These are phyloP conservation scores for Manacus vitellinus DNA, from an alignment of 2,113 vertebrate genomes.

Conservation along the genomic window DNA sequence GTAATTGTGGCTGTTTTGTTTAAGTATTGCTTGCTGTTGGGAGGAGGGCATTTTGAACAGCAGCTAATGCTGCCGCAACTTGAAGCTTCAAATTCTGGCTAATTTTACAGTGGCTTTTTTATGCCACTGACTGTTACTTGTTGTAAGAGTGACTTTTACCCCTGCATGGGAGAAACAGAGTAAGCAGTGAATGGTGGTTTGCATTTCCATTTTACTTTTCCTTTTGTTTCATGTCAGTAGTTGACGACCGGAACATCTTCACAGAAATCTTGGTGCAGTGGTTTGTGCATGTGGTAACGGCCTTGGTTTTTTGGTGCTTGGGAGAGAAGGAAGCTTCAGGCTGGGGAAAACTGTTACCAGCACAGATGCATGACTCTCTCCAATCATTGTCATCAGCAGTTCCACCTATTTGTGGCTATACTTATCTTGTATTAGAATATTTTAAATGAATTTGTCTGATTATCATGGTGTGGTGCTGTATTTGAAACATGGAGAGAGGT, in stretches of 20 bases:
- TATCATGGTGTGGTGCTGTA: rapidly evolving
- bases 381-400: background rate
- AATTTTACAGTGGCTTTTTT: background rate
- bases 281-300: background rate
- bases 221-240: background rate
- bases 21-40: background rate
- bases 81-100: background rate
- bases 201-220: background rate
- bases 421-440: background rate
- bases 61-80: background rate
- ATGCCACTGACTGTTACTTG: background rate
- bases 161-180: background rate
- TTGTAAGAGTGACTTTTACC: background rate
- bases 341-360: background rate
- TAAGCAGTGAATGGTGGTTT: background rate
- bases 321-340: background rate
- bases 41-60: background rate
- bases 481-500: background rate
- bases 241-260: rapidly evolving
- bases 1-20: background rate
- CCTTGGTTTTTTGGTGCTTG: background rate
- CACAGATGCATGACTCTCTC: background rate
- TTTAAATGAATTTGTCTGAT: background rate
- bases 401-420: background rate
- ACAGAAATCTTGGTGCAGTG: background rate